phyloP scores from a whole-genome alignment of 2,113 vertebrate species.

The Platichthys flesus region DNA sequence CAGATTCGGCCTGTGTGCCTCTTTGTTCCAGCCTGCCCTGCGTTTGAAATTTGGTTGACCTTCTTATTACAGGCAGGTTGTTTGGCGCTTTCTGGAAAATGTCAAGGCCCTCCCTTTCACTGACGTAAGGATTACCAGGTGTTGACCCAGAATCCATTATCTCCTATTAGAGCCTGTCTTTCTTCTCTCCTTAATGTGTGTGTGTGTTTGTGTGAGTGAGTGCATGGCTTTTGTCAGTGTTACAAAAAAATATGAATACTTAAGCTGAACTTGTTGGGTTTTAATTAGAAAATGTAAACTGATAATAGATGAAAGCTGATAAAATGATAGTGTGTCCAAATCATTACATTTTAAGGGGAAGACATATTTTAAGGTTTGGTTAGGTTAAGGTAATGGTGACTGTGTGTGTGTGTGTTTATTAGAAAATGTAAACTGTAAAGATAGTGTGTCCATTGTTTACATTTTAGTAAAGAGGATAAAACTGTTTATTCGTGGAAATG shows the following conservation, averaged over 20 bases:
- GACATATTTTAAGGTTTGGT: too few species aligned
- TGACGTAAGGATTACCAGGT: conserved; percentile 78
- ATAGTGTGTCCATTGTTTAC: neutral
- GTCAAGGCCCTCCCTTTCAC: conserved; percentile 63
- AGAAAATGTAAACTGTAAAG: neutral
- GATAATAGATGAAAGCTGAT: too few species aligned
- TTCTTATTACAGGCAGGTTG: conserved; percentile 63
- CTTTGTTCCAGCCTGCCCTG: conserved; percentile 54
- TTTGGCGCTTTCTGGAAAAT: conserved; percentile 72
- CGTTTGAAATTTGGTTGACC: conserved; percentile 61
- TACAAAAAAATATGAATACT: conserved; percentile 17
- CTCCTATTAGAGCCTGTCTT: conserved; percentile 71
- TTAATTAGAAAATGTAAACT: neutral
- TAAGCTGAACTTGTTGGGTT: neutral
- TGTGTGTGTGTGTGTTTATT: neutral
- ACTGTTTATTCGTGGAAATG: conserved; percentile 5
- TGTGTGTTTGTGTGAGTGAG: conserved; percentile 6
- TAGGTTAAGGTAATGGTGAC: too few species aligned
- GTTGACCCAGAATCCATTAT: conserved; percentile 80
- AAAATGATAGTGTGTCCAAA: too few species aligned
- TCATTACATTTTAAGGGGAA: too few species aligned
- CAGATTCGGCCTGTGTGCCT: conserved; percentile 45
- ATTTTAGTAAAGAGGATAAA: neutral
- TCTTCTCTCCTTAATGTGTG: conserved; percentile 32
- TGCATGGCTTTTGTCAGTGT: conserved; percentile 28